Evolutionary conservation across 2,888 invertebrate species (phyloP), one percentile per base, ranked within the genome.

Genomic region (Aphidius colemani): DNA sequence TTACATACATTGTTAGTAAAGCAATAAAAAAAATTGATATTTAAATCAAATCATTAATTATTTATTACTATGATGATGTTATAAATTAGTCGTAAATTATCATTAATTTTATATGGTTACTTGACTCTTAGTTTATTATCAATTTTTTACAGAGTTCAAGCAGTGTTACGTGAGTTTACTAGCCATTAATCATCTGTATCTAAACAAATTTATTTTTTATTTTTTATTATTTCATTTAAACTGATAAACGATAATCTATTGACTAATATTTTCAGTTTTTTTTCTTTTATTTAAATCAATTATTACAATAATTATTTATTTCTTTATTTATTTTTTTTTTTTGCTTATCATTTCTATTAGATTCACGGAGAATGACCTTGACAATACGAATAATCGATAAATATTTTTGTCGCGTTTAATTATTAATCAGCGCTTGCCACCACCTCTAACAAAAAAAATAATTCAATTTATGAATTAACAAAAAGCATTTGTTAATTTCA

Each of bases 151-250:
- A 69, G 57, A 57, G 76, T 78, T 80, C 78, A 80, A 79, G 79
- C 79, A 80, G 79, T 79, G 79, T 80, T 78, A 78, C 70, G 74
- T 78, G 78, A 78, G 75, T 76, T 79, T 74, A 74, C 72, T 71
- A 60, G 69, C 68, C 67, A 57, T 61, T 58, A 56, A 64, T 64
- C 56, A 57, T 65, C 60, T 46, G 30, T 5, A 30, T 30, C 5
- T 30, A 0, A 18, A 18, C 13, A 5, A 30, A 30, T 30, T 5
- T 30, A 5, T 30, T 30, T 2, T 30, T 30, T 30, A 5, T 30
- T 30, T 30, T 30, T 30, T 30, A 30, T 30, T 30, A 30, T 30
- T 30, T 30, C 5, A 30, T 30, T 30, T 30, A 30, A 30, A 30
- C 4, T 30, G 30, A 30, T 30, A 30, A 30, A 30, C 5, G 30